Percentiles rank a stretch among this genome's conserved stretches.
These are phyloP conservation scores for Sula dactylatra DNA, from an alignment of 2,113 vertebrate genomes.

Conservation along the genomic window DNA sequence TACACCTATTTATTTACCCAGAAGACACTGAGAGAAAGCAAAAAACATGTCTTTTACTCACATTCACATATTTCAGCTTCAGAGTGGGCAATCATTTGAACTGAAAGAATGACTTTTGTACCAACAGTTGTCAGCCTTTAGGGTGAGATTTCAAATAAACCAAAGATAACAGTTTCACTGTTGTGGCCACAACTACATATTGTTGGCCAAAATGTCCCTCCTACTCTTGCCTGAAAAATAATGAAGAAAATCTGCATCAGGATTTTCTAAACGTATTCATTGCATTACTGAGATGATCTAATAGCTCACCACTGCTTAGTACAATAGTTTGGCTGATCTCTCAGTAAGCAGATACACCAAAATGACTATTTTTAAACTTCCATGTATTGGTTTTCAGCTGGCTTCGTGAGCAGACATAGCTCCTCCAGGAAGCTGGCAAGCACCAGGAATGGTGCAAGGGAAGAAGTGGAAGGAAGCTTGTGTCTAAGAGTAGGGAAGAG, in stretches of 20 bases:
- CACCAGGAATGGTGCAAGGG: neutral
- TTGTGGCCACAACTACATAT: neutral
- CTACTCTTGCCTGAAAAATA: neutral
- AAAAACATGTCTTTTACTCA: neutral
- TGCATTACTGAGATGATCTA: neutral
- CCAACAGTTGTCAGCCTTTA: neutral
- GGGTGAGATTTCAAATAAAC: neutral
- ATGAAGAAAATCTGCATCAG: neutral
- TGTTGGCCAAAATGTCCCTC: neutral
- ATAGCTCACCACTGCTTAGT: neutral
- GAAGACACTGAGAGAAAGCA: neutral
- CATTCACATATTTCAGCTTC: neutral
- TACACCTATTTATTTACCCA: neutral
- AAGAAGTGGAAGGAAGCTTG: neutral
- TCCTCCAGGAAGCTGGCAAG: neutral
- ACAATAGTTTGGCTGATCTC: neutral
- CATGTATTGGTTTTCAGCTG: neutral
- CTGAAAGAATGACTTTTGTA: neutral
- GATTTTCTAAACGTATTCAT: neutral
- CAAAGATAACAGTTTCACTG: neutral
- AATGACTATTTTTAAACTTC: neutral
- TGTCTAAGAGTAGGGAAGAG: neutral
- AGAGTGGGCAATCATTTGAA: neutral
- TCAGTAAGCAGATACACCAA: neutral
- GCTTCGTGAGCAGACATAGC: neutral